Base-by-base conservation (phyloP, 1,140 invertebrate species). In the Tenebrio molitor region DNA sequence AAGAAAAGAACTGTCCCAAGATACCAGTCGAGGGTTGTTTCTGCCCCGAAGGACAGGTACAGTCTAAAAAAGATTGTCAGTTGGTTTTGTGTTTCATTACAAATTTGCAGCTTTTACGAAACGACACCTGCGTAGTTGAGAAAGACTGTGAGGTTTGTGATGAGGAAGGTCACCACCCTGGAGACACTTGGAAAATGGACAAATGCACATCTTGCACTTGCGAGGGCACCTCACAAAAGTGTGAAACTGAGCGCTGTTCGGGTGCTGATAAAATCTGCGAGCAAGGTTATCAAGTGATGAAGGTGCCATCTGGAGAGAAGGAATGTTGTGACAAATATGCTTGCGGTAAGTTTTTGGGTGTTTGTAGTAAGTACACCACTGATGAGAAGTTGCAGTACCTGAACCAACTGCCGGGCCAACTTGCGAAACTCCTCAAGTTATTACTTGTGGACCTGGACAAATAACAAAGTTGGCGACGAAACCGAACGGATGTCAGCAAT, bases 171-270 rank as follows among this genome's bases (percentile, higher is more conserved):
- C 86, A 87, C 76, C 76, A 85, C 72, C 83, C 84, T 1, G 87
- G 86, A 1, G 87, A 88, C 25, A 78, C 74, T 10, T 89, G 87
- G 87, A 76, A 85, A 77, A 87, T 87, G 39, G 89, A 93, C 75
- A 87, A 89, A 19, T 96, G 95, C 76, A 93, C 91, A 0, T 87
- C 83, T n/a, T 96, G 95, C 77, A 83, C 84, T 16, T 96, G 94
- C 80, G 83, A 84, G 25, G 84, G 84, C 62, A 79, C 78, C 50
- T 77, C 82, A 75, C 76, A 87, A 63, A 76, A 83, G 21, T 93
- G 91, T 78, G 84, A 88, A 15, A 87, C 84, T 19, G 86, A 85
- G 46, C 84, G 86, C 15, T 93, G 91, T 77, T 83, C 87, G 4
- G 81, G 82, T 21, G 71, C 84, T 33, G 86, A 89, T 15, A 89